phyloP scores from a whole-genome alignment of 1,140 invertebrate species.

The Nasonia vitripennis region DNA sequence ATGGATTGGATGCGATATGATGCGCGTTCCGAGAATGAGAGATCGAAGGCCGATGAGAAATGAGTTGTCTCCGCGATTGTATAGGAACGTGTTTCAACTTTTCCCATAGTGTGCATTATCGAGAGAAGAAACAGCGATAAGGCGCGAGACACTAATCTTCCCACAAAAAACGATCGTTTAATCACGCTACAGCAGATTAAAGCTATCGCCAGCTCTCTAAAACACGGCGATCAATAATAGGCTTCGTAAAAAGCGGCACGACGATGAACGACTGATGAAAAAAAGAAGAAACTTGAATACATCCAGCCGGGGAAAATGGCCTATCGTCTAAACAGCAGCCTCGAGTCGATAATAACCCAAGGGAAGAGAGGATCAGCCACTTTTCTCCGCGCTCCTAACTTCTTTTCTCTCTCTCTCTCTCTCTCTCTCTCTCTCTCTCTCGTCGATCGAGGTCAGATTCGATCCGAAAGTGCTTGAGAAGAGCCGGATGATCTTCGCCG shows the following conservation, averaged over 20 bases:
- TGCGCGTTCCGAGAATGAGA: no score
- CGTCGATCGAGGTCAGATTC: constrained; percentile 21
- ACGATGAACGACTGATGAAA: no score
- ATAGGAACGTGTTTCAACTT: neutral
- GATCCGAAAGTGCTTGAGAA: constrained; percentile 5
- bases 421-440: neutral
- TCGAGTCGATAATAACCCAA: neutral
- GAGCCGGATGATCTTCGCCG: constrained; percentile 39
- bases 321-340: constrained; percentile 3
- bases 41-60: neutral
- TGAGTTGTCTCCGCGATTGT: neutral
- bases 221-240: neutral
- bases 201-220: neutral
- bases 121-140: neutral
- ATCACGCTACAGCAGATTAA: neutral
- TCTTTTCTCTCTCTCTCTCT: neutral
- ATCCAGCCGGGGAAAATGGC: no score
- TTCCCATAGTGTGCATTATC: neutral
- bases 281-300: no score
- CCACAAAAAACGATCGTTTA: neutral
- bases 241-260: neutral
- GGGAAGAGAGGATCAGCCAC: neutral
- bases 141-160: neutral
- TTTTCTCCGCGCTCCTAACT: neutral
- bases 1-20: no score